Percentiles rank a stretch among this genome's conserved stretches.
Conservation (phyloP, 1,140 invertebrate genomes). For the Achatina immaculata region DNA sequence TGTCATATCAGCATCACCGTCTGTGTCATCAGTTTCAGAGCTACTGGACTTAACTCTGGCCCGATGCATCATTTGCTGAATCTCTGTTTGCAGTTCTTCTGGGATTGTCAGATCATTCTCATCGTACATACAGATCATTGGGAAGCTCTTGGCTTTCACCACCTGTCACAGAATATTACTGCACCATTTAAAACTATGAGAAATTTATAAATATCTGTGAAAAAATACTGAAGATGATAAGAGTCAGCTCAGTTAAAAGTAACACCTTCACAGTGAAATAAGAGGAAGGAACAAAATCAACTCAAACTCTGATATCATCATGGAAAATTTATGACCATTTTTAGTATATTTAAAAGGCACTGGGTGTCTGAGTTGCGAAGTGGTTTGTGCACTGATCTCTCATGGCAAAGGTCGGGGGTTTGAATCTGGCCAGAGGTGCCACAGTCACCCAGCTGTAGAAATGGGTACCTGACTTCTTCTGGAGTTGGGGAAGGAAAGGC, state of each 20-base stretch:
- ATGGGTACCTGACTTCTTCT: no score
- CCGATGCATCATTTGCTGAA: constrained; percentile 60
- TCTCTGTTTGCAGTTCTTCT: constrained; percentile 62
- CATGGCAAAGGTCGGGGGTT: no score
- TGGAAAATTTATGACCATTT: no score
- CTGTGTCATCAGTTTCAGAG: constrained; percentile 76
- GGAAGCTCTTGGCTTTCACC: constrained; percentile 75
- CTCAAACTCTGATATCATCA: no score
- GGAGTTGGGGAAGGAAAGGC: no score
- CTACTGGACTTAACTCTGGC: constrained; percentile 74
- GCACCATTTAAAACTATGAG: neutral
- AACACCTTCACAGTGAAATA: no score
- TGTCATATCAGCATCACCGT: constrained; percentile 75
- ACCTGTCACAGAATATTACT: constrained; percentile 51
- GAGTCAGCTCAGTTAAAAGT: neutral
- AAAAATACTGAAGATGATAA: neutral
- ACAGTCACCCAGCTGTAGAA: no score
- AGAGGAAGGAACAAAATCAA: no score
- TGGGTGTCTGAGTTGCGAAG: no score
- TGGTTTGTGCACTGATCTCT: no score
- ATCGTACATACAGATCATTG: constrained; percentile 74
- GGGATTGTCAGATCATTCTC: constrained; percentile 60
- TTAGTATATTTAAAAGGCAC: no score
- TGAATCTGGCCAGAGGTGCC: no score
- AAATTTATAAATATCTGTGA: neutral